Base-by-base conservation (phyloP, 2,113 vertebrate species). In the Peromyscus leucopus region DNA sequence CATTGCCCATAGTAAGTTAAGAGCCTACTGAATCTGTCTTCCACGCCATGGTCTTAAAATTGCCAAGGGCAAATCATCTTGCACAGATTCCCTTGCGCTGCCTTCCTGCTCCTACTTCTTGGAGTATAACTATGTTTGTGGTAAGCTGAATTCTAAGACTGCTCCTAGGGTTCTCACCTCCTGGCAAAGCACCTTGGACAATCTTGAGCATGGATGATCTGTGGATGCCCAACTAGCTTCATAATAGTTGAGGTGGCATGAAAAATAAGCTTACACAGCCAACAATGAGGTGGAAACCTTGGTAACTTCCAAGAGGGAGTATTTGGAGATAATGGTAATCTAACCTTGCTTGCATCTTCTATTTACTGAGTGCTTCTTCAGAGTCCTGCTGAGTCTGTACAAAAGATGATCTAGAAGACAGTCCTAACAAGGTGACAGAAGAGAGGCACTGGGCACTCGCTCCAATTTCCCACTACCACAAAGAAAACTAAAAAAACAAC, bases 381-480 rank as follows among this genome's bases (percentile, higher is more conserved):
- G 96, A 0, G 80, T 94, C 84, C 87, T 98, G 46, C 74, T 84
- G 55, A 96, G 96, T 86, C 93, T 97, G 39, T 93, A 94, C 1
- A 97, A 48, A 78, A 98, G 33, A 24, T 74, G 84, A 98, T 84
- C 91, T 98, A 80, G 76, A 91, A 19, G 59, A 69, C 28, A 71
- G 5, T 55, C n/a, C 9, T 16, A 71, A 39, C 10, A 72, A 83
- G 36, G 28, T 33, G 42, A 7, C n/a, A 83, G 36, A 71, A 10
- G 39, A 13, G 46, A 76, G 24, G 28, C 11, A 46, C 19, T 28
- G 8, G 59, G 7, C 15, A 28, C 19, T 79, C 16, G 7, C 59
- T 21, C 26, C 36, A 28, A 59, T 3, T 96, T 48, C 51, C 28
- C 28, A 80, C 24, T 15, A 65, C n/a, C 61, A 82, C 46, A 84